A percentile compares a stretch with the other conserved stretches of the same genome.
Evolutionary conservation across 1,140 invertebrate genomes (phyloP).

Genomic region (Choristoneura fumiferana): DNA sequence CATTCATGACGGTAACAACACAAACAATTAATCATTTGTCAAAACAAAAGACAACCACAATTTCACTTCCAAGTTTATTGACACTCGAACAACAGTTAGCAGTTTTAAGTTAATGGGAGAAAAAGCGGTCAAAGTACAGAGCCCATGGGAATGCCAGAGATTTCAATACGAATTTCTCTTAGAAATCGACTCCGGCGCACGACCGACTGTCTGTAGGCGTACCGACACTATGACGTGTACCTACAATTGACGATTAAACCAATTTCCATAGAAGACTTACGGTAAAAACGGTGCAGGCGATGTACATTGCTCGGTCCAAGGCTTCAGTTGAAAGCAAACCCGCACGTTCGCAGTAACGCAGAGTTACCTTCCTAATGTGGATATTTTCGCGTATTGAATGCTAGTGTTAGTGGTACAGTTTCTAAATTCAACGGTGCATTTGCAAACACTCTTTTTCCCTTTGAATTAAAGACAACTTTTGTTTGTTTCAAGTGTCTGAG

Average conservation of each 20-base stretch:
- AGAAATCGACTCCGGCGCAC: constrained; percentile 16
- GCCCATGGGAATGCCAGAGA: constrained; percentile 1
- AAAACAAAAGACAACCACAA: background rate
- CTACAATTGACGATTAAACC: constrained; percentile 11
- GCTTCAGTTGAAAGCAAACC: background rate
- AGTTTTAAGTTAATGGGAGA: background rate
- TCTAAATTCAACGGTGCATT: background rate
- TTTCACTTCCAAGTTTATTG: background rate
- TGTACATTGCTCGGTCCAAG: background rate
- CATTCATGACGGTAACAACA: constrained; percentile 44
- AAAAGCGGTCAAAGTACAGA: constrained; percentile 1
- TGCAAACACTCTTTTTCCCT: background rate
- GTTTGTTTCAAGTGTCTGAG: background rate
- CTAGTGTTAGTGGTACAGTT: constrained; percentile 2
- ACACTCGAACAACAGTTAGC: constrained; percentile 10
- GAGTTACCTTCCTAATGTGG: background rate
- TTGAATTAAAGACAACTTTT: background rate
- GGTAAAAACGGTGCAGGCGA: background rate
- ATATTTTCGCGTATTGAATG: background rate
- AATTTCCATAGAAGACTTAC: constrained; percentile 14
- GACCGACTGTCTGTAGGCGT: constrained; percentile 7
- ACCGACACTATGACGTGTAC: constrained; percentile 16
- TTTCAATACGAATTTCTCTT: constrained; percentile 17
- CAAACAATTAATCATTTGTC: constrained; percentile 15
- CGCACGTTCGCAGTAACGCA: background rate